Base-by-base conservation (phyloP, 1,140 invertebrate species). In the Ruditapes philippinarum region DNA sequence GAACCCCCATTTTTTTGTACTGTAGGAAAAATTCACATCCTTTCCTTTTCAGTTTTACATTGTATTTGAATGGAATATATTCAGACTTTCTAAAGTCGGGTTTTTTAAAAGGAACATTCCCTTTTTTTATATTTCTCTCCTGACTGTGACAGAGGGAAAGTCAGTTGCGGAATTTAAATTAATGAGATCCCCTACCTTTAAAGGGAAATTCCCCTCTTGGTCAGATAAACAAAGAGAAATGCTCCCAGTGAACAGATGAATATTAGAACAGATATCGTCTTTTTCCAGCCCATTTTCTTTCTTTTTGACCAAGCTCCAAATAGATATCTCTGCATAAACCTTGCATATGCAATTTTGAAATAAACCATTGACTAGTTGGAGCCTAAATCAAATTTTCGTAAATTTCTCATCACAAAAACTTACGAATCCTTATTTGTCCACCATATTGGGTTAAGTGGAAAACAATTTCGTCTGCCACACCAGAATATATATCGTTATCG, bases 11-110 rank as follows among this genome's bases (percentile, higher is more conserved):
- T 98, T 96, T 99, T 99, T 96, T 99, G 99, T 96, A 99, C 99
- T 99, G 99, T 62, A 99, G 96, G 95, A 99, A 99, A 28, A 99
- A 99, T 96, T 98, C 28, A 99, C 99, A 96, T 99, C 99, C 60
- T 92, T 90, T 28, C 91, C 79, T 19, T 95, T 93, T 28, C n/a
- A 93, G 45, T 65, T 94, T 88, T 0, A 94, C 51, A 19, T 91
- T 70, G n/a, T n/a, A 65, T 90, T 89, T 33, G 80, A 83, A 60
- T 84, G 79, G 12, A 68, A 70, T 19, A 92, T n/a, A 28, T 88
- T n/a, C 65, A 0, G 49, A 49, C 0, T 88, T 80, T 17, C 42
- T 45, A 80, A 91, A 91, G 51, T n/a, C 68, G 33, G n/a, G n/a
- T n/a, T n/a, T n/a, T 91, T 80, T 28, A 51, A 60, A 22, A 79